Conservation (phyloP, 2,888 invertebrate species). For the Danaus chrysippus region DNA sequence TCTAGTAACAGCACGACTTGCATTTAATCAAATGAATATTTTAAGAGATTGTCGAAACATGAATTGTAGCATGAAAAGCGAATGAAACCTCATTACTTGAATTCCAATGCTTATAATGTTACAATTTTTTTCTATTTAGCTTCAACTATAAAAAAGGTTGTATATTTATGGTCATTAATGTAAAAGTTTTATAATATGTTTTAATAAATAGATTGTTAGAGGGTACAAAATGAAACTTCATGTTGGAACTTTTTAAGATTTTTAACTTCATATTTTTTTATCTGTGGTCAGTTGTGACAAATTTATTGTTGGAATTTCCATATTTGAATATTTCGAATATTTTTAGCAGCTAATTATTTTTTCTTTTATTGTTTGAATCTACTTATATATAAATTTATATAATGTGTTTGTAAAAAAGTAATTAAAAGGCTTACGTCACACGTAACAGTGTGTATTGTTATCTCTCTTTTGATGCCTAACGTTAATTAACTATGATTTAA, state of each 20-base stretch:
- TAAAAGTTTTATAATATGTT: no score
- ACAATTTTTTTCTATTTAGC: not conserved
- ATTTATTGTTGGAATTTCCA: no score
- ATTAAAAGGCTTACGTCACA: conserved; percentile 35
- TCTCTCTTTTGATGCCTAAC: conserved; percentile 47
- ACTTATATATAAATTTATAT: no score
- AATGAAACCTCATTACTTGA: conserved; percentile 11
- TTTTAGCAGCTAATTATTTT: no score
- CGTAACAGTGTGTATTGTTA: conserved; percentile 43
- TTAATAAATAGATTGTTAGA: no score
- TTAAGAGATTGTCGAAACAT: conserved; percentile 49
- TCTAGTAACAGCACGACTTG: conserved; percentile 60
- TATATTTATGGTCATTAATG: not conserved
- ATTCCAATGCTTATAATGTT: not conserved
- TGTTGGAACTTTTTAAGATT: no score
- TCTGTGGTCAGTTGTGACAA: no score
- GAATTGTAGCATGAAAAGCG: conserved; percentile 39
- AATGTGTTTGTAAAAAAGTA: conserved; percentile 22
- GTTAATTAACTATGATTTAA: conserved; percentile 60
- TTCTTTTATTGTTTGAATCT: no score
- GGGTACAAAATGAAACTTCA: no score
- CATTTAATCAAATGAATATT: conserved; percentile 67
- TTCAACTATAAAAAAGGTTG: no score
- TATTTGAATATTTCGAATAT: no score
- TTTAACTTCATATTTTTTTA: no score